Evolutionary conservation across 2,888 invertebrate genomes (phyloP), one percentile per base, ranked within the genome.

Genomic region (Cheilosia scutellata): DNA sequence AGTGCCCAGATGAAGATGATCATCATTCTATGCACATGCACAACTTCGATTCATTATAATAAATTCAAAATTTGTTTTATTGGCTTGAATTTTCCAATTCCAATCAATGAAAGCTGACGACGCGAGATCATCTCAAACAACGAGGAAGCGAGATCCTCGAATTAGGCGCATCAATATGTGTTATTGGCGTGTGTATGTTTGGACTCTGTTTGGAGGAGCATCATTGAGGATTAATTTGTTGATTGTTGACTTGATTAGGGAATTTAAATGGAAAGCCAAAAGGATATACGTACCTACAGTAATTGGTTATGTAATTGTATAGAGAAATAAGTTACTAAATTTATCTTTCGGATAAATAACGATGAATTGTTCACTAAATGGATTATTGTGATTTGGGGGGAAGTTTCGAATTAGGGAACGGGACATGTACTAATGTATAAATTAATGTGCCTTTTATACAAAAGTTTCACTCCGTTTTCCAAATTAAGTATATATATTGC

Each of bases 61-160:
- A 87, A 87, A 87, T 82, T 82, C 82, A 74, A 87, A 87, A 82
- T 86, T 86, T 86, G 86, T 86, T 82, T 82, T 86, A 86, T 86
- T 86, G 57, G 78, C 42, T 31, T 74, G 70, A 57, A 40, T 75
- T 62, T 82, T 62, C 31, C 70, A 78, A 55, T 47, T 66, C 66
- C 72, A 75, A 80, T 68, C 63, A 63, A 58, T 49, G 60, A 13
- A 49, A 55, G 77, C 37, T 37, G 37, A 49, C 6, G 49, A 37
- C 42, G n/a, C 55, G 16, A 44, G 44, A 66, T 57, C 55, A 40
- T 49, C 31, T 16, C 31, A 31, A 16, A 6, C 42, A 27, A 70
- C 27, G 70, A 77, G 77, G 82, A 65, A 82, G 20, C 20, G 71
- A 65, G 77, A 77, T 82, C 65, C 66, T 65, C 58, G 44, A 65